Evolutionary conservation across 2,888 invertebrate genomes (phyloP).

Genomic region (Drosophila meridionalis): DNA sequence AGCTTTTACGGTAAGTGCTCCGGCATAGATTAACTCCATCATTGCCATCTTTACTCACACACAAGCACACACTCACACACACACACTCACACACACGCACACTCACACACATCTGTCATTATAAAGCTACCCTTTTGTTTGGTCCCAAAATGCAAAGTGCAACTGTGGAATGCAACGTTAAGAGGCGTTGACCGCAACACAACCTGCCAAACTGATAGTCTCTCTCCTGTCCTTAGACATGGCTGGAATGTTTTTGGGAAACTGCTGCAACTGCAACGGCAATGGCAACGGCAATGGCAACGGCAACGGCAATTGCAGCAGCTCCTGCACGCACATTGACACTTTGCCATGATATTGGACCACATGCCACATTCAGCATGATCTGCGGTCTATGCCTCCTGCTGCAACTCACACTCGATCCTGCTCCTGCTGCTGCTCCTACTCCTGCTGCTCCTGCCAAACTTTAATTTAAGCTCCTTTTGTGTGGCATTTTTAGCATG

Average conservation of each 20-base stretch:
- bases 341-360: slow-evolving; percentile 65
- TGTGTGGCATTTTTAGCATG: slow-evolving; percentile 67
- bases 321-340: slow-evolving; percentile 59
- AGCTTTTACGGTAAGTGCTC: slow-evolving; percentile 23
- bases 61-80: background rate
- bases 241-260: slow-evolving; percentile 1
- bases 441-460: slow-evolving; percentile 24
- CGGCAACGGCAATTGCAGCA: background rate
- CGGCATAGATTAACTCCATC: slow-evolving; percentile 42
- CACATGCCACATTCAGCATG: slow-evolving; percentile 39
- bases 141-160: slow-evolving; percentile 53
- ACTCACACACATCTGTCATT: slow-evolving; percentile 32
- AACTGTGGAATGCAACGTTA: slow-evolving; percentile 43
- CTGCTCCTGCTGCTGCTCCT: slow-evolving; percentile 4
- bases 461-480: slow-evolving; percentile 67
- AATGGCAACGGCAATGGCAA: slow-evolving; percentile 12
- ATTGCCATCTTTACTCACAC: slow-evolving; percentile 14
- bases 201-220: slow-evolving; percentile 55
- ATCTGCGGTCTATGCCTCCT: slow-evolving; percentile 44
- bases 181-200: slow-evolving; percentile 43
- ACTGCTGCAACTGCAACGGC: slow-evolving; percentile 5
- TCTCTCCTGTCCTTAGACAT: slow-evolving; percentile 27
- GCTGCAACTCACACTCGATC: background rate
- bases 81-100: background rate
- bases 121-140: slow-evolving; percentile 31